Conservation (phyloP, 2,888 invertebrate species). For the Ichneumon xanthorius region DNA sequence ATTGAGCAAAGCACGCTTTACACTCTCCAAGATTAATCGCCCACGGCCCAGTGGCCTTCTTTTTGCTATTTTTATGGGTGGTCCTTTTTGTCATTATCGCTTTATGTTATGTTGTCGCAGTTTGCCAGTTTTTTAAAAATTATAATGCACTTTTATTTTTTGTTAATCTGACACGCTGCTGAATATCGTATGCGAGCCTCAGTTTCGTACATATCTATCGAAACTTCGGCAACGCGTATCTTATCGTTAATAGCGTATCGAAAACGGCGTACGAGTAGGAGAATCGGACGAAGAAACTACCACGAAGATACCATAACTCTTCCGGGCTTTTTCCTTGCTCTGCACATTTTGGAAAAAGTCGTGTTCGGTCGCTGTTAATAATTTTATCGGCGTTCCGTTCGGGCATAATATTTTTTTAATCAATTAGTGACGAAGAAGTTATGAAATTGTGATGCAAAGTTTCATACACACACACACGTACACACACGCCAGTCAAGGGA, state of each 20-base stretch:
- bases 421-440: conserved; percentile 55
- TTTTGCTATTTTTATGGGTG: conserved; percentile 71
- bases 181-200: background rate
- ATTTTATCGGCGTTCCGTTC: conserved; percentile 43
- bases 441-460: conserved; percentile 60
- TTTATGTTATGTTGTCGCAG: conserved; percentile 65
- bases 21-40: background rate
- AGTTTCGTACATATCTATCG: background rate
- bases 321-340: conserved; percentile 57
- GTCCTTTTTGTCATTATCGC: conserved; percentile 69
- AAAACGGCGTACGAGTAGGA: conserved; percentile 36
- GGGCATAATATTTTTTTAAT: conserved; percentile 23
- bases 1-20: conserved; percentile 41
- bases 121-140: conserved; percentile 57
- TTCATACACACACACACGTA: conserved; percentile 70
- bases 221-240: background rate
- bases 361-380: conserved; percentile 33
- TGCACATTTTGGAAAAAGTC: conserved; percentile 48
- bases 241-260: background rate
- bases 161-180: conserved; percentile 9
- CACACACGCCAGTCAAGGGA: conserved; percentile 62
- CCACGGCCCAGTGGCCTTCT: conserved; percentile 35
- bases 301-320: conserved; percentile 35
- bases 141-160: conserved; percentile 20
- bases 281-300: conserved; percentile 33